Evolutionary conservation across 2,113 vertebrate species (phyloP), one percentile per base, ranked within the genome.

Genomic region (Bufo bufo): DNA sequence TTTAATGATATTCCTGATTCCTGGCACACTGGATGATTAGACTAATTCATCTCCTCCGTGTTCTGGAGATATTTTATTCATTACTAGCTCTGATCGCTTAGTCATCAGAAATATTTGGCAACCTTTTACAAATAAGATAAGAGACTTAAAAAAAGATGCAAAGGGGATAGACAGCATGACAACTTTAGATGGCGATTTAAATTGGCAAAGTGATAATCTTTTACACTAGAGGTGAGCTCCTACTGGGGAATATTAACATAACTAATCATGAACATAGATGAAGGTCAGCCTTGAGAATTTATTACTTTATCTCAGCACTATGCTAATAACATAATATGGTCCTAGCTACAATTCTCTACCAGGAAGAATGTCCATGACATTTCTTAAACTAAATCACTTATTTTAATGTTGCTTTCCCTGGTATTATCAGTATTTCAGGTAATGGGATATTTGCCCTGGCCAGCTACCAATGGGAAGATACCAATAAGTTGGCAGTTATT

Each of bases 1-100:
- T 81, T 72, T 87, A 87, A 87, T 87, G 78, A 87, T 82, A 87
- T 82, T 87, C 85, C 59, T 86, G 75, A 54, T 86, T 86, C 86
- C 78, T 87, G 86, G 78, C 79, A 72, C 54, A 54, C 45, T 52
- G 66, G 56, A 75, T 82, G 66, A 83, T 88, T 88, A 82, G 69
- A 83, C 69, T 88, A 65, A 83, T 83, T 75, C 56, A 82, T 83
- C 52, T 77, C 8, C 69, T 88, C 56, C 56, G n/a, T 75, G 83
- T 88, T 88, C 47, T 66, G 19, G 83, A 87, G 77, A 63, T 72
- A 83, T 88, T 69, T 88, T 83, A 33, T 58, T 88, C 79, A 81
- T 88, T 82, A 75, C 66, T 58, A 75, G 54, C 56, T 75, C 80
- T 75, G 79, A 82, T 77, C 58, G 86, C 86, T 88, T 72, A 88